Percentiles rank a stretch among this genome's conserved stretches.
Evolutionary conservation across 2,113 vertebrate species (phyloP).

Genomic region (Orycteropus afer): DNA sequence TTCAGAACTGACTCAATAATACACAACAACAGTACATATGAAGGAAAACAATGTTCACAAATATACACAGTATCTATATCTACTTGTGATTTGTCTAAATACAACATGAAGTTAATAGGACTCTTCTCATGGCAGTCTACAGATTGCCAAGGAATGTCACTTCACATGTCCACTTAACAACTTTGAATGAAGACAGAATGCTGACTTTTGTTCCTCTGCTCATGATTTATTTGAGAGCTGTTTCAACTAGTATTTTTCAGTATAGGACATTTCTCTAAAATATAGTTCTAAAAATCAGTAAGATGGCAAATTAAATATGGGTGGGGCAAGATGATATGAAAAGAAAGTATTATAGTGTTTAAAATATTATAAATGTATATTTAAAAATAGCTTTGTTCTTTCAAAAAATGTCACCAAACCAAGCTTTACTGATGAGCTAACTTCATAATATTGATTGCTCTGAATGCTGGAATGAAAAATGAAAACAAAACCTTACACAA

Average conservation of each 20-base stretch:
- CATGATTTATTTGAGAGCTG: conserved; percentile 57
- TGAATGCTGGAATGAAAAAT: conserved; percentile 72
- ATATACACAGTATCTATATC: not conserved
- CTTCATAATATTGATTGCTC: conserved; percentile 74
- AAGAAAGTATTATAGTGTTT: conserved; percentile 40
- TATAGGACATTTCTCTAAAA: conserved; percentile 32
- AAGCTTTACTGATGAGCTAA: conserved; percentile 64
- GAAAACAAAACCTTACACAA: conserved; percentile 54
- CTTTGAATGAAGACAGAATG: conserved; percentile 58
- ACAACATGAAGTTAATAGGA: not conserved
- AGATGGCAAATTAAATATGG: conserved; percentile 46
- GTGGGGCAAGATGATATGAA: conserved; percentile 47
- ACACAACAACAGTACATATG: not conserved
- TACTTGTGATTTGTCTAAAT: conserved; percentile 22
- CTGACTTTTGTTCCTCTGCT: conserved; percentile 43
- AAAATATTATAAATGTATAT: conserved; percentile 67
- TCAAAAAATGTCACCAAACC: conserved; percentile 53
- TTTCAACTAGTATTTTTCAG: conserved; percentile 59
- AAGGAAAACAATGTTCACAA: not conserved
- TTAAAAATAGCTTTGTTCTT: conserved; percentile 68
- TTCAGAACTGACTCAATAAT: not conserved
- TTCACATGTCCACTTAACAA: conserved; percentile 46
- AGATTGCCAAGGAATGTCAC: not conserved
- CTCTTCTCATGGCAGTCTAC: not conserved
- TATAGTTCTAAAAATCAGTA: conserved; percentile 43